Evolutionary conservation across 1,140 invertebrate species (phyloP), one percentile per base, ranked within the genome.

Genomic region (Artemia franciscana): DNA sequence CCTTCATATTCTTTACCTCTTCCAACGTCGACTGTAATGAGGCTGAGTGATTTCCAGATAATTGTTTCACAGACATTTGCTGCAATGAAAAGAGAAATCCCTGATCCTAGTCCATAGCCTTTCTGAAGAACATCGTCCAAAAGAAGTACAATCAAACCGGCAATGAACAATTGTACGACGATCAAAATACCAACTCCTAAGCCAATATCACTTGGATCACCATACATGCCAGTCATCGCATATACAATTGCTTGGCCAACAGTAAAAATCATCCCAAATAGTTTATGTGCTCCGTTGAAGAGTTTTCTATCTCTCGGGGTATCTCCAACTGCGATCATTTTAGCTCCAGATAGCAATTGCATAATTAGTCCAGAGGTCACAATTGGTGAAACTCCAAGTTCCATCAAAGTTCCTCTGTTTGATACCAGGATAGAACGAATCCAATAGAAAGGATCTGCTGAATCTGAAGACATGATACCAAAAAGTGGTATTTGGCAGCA

Each of bases 61-160:
- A 99, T 99, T 0, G 95, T 99, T 77, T 99, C 95, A 74, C 96
- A 99, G 74, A 99, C 98, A 73, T 99, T 99, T n/a, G 96, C 98
- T 21, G 96, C 95, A 75, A 99, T 99, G 74, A 99, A 99, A n/a
- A n/a, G n/a, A n/a, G n/a, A n/a, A n/a, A n/a, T n/a, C n/a, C n/a
- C n/a, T n/a, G n/a, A n/a, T n/a, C n/a, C n/a, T n/a, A n/a, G n/a
- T n/a, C n/a, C n/a, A n/a, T n/a, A n/a, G n/a, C n/a, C n/a, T n/a
- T n/a, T 97, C 74, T 99, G 95, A 24, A 99, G 77, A 27, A 99
- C 78, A 75, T 99, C 96, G 73, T 99, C 96, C 21, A 99, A 78
- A 30, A 99, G 75, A 39, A 98, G 74, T 0, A 99, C 96, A 73
- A 99, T 98, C 2, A n/a, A n/a, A n/a, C n/a, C n/a, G n/a, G n/a